A percentile compares a stretch with the other conserved stretches of the same genome.
phyloP scores from a whole-genome alignment of 1,140 invertebrate genomes.

The Trachymyrmex cornetzi region DNA sequence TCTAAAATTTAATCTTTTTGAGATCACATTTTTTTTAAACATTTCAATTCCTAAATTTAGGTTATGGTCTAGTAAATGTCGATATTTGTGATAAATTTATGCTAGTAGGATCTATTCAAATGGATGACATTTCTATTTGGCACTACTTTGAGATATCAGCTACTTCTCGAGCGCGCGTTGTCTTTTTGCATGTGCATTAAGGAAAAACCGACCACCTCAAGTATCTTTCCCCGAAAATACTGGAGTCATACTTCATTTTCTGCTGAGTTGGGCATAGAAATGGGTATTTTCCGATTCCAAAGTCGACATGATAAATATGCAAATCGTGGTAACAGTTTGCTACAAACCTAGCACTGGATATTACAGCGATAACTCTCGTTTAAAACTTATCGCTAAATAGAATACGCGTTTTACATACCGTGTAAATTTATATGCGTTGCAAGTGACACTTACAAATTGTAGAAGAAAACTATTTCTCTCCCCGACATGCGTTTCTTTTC shows the following conservation, averaged over 20 bases:
- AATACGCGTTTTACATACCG: conserved; percentile 27
- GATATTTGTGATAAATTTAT: conserved; percentile 57
- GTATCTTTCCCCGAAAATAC: conserved; percentile 58
- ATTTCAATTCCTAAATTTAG: conserved; percentile 40
- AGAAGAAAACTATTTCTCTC: conserved; percentile 53
- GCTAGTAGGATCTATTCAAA: conserved; percentile 53
- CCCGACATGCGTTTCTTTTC: conserved; percentile 15
- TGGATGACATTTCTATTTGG: conserved; percentile 60
- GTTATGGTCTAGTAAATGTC: conserved; percentile 39
- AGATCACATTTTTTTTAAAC: neutral
- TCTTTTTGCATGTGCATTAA: conserved; percentile 61
- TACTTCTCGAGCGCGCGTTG: conserved; percentile 49
- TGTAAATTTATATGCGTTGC: conserved; percentile 49
- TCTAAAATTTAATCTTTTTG: neutral
- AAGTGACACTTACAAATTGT: conserved; percentile 47
- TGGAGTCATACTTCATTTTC: conserved; percentile 63
- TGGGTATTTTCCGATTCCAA: conserved; percentile 59
- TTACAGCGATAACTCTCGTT: conserved; percentile 57
- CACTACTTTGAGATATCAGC: conserved; percentile 60
- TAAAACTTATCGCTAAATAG: conserved; percentile 61
- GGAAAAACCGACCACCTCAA: conserved; percentile 59
- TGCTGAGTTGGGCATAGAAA: conserved; percentile 62
- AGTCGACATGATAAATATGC: conserved; percentile 61
- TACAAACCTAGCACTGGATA: conserved; percentile 53
- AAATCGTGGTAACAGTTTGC: conserved; percentile 60